Conservation (phyloP, 1,140 invertebrate species). For the Gerris buenoi region DNA sequence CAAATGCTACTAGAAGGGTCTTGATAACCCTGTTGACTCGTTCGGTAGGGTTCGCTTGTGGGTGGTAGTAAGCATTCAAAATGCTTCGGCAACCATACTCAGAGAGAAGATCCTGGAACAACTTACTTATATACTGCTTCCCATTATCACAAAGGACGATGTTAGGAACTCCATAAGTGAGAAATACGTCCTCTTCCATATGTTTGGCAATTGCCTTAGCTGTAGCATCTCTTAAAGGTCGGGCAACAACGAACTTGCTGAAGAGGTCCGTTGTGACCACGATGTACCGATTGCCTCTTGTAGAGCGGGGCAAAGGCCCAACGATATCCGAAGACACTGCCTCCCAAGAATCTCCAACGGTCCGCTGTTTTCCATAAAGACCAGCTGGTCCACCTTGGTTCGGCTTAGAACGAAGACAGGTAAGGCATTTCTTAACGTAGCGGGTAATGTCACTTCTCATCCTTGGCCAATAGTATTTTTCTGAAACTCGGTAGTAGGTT, state of each 20-base stretch:
- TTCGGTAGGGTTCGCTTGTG: constrained; percentile 30
- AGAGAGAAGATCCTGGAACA: too few relatives aligned
- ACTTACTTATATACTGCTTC: too few relatives aligned
- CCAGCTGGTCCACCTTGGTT: not conserved
- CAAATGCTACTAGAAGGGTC: constrained; percentile 26
- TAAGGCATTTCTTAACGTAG: not conserved
- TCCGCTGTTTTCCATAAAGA: too few relatives aligned
- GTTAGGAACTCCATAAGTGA: too few relatives aligned
- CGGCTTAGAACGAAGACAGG: not conserved
- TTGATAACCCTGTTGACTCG: constrained; percentile 32
- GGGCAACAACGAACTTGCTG: not conserved
- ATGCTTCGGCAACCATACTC: too few relatives aligned
- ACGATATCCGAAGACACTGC: not conserved
- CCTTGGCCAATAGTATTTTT: not conserved
- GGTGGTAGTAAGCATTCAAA: constrained; percentile 8
- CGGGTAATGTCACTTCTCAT: not conserved
- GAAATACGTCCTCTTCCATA: too few relatives aligned
- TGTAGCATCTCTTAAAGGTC: too few relatives aligned
- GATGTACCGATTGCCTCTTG: not conserved
- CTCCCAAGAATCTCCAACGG: not conserved
- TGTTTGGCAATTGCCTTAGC: too few relatives aligned
- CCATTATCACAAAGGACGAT: too few relatives aligned
- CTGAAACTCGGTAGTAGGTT: not conserved
- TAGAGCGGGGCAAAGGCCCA: not conserved
- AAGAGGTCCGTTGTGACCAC: not conserved